A percentile compares a stretch with the other conserved stretches of the same genome.
Evolutionary conservation across 2,797 vertebrate species (phyloP).

Genomic region (Labroides dimidiatus): DNA sequence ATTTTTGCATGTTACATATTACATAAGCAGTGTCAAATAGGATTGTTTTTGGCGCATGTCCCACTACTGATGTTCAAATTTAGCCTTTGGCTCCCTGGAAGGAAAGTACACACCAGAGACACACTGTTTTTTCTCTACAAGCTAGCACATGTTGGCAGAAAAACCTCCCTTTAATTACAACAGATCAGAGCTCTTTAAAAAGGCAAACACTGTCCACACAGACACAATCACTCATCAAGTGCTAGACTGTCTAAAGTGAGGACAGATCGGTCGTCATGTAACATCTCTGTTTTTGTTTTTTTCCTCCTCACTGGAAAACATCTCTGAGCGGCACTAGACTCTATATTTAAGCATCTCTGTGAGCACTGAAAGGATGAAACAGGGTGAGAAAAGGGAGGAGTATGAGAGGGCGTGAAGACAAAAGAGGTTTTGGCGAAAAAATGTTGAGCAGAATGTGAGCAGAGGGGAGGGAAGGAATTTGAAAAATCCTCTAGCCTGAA

Average conservation of each 20-base stretch:
- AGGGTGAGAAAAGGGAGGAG: constrained; percentile 30
- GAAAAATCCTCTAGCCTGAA: constrained; percentile 64
- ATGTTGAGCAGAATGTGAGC: constrained; percentile 50
- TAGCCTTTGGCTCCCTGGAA: constrained; percentile 54
- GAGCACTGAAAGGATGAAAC: constrained; percentile 29
- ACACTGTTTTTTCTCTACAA: constrained; percentile 46
- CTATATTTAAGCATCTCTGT: constrained; percentile 49
- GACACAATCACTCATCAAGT: constrained; percentile 58
- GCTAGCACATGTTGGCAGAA: constrained; percentile 49
- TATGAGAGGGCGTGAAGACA: constrained; percentile 30
- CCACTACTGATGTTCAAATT: constrained; percentile 70
- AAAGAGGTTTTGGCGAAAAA: constrained; percentile 37
- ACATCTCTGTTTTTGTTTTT: constrained; percentile 24
- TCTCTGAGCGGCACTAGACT: constrained; percentile 19
- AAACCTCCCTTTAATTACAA: constrained; percentile 66
- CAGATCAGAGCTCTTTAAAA: constrained; percentile 44
- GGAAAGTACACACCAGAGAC: constrained; percentile 50
- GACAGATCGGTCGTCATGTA: constrained; percentile 12
- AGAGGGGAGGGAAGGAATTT: constrained; percentile 68
- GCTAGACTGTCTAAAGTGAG: constrained; percentile 37
- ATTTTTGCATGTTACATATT: constrained; percentile 53
- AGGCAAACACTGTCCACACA: constrained; percentile 32
- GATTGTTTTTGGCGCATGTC: constrained; percentile 58
- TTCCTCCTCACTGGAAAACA: constrained; percentile 21
- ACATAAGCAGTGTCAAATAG: constrained; percentile 50